Evolutionary conservation across 2,888 invertebrate genomes (phyloP), one percentile per base, ranked within the genome.

Genomic region (Nebria salina): DNA sequence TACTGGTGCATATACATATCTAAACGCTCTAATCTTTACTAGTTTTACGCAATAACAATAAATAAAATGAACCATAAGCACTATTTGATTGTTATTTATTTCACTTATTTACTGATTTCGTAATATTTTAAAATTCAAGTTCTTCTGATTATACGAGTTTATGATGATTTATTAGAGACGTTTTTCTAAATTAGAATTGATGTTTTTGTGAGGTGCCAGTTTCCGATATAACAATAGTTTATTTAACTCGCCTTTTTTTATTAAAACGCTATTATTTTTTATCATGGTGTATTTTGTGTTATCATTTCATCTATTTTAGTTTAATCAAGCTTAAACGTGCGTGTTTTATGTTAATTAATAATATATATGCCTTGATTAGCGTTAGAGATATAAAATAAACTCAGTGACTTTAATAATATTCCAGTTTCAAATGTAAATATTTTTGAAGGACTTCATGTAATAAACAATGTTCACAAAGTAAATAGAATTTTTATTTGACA

Each of bases 321-420:
- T 75, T 75, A 75, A 75, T 54, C 54, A 54, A 64, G 75, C 65
- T 9, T 66, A 76, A 66, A 76, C 41, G 64, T 76, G 66, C 76
- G 76, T 76, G 76, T 65, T 26, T 54, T n/a, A 15, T 76, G 76
- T 66, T 66, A 66, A 34, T 66, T 66, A 66, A 66, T 66, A 66
- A 76, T 41, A 42, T 76, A 76, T 13, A 20, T n/a, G 66, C 25
- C 34, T 26, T 34, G 66, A 42, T 76, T 34, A 42, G 54, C 42
- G 13, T 73, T 73, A 2, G 20, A n/a, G 20, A 42, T 42, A 42
- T 2, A 73, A 73, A 54, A 54, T 54, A 54, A 7, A 54, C 54
- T 54, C 54, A 54, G 7, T 54, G 54, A 54, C 54, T 54, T 13
- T 43, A 8, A 8, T 43, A 43, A 8, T 9, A 43, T 8, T 43